These are phyloP conservation scores for Rotaria sp. DNA, from an alignment of 2,888 invertebrate species.

Conservation along the genomic window DNA sequence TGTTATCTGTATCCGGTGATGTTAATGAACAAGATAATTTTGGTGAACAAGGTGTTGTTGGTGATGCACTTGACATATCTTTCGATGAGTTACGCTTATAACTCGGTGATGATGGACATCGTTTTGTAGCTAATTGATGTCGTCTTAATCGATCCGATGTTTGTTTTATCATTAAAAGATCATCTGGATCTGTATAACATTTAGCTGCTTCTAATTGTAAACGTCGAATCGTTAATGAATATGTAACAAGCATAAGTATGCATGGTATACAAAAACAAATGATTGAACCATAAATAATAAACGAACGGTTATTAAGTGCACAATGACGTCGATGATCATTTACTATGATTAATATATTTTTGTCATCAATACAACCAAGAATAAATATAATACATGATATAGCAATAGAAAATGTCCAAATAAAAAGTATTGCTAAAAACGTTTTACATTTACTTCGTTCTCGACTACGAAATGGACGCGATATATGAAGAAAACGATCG, in stretches of 20 bases:
- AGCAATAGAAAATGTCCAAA: constrained; percentile 37
- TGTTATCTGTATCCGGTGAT: not conserved
- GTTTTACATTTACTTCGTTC: constrained; percentile 32
- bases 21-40: not conserved
- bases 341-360: constrained; percentile 27
- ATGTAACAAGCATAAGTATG: constrained; percentile 37
- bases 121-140: not conserved
- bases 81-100: not conserved
- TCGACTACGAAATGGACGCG: constrained; percentile 35
- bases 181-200: constrained; percentile 17
- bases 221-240: constrained; percentile 33
- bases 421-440: constrained; percentile 33
- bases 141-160: not conserved
- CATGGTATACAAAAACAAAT: constrained; percentile 37
- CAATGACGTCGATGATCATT: constrained; percentile 22
- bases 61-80: not conserved
- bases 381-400: constrained; percentile 35
- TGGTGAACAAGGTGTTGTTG: not conserved
- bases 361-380: constrained; percentile 30
- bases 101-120: not conserved
- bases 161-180: not conserved
- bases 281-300: constrained; percentile 40
- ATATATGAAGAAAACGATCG: constrained; percentile 36
- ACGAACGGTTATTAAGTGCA: constrained; percentile 32
- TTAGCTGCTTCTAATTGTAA: constrained; percentile 29